These are phyloP conservation scores for Zonotrichia albicollis DNA, from an alignment of 2,797 vertebrate genomes.

Conservation along the genomic window DNA sequence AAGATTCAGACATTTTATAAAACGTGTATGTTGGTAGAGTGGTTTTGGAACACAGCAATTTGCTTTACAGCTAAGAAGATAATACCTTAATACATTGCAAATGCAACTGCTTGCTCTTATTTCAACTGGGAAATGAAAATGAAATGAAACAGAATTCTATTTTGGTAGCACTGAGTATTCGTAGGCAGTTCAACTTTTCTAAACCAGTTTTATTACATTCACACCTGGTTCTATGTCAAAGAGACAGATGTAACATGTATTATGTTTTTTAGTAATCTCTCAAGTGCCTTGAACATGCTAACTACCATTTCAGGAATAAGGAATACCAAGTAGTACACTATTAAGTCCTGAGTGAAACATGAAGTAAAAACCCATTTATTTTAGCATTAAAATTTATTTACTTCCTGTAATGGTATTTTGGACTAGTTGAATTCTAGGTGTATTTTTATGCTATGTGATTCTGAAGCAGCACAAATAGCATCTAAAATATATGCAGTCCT, in stretches of 20 bases:
- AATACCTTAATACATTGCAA: background rate
- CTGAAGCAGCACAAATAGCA: background rate
- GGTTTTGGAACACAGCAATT: background rate
- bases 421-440: background rate
- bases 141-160: slow-evolving; percentile 1
- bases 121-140: slow-evolving; percentile 25
- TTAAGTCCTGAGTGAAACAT: background rate
- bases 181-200: background rate
- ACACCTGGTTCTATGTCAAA: background rate
- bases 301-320: background rate
- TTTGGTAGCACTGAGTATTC: background rate
- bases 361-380: background rate
- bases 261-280: background rate
- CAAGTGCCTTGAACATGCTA: background rate
- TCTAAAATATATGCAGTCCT: background rate
- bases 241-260: background rate
- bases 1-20: background rate
- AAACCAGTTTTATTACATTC: background rate
- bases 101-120: background rate
- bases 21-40: background rate
- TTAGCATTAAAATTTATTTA: background rate
- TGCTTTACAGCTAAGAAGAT: background rate
- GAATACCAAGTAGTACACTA: background rate
- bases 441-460: background rate
- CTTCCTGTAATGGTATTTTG: background rate